These are phyloP conservation scores for Campoplex capitator DNA, from an alignment of 2,888 invertebrate species.

Conservation along the genomic window DNA sequence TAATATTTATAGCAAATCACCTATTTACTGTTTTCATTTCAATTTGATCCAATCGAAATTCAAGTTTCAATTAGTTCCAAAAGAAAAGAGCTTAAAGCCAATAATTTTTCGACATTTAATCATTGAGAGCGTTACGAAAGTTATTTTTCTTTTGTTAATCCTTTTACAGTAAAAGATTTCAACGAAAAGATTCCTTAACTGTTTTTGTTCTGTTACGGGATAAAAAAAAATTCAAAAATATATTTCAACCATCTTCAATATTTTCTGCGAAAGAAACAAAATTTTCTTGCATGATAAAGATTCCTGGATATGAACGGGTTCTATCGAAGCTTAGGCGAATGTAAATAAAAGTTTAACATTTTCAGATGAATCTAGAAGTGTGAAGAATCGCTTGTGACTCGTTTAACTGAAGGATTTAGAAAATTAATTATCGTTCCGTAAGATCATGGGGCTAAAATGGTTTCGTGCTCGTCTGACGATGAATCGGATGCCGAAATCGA, in stretches of 20 bases:
- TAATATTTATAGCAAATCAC: not conserved
- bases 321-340: not conserved
- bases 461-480: constrained; percentile 84
- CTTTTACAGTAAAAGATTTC: too few species aligned
- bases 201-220: not conserved
- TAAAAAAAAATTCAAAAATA: not conserved
- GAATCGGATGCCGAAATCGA: constrained; percentile 60
- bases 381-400: not conserved
- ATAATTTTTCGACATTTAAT: too few species aligned
- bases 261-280: too few species aligned
- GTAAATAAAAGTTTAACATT: not conserved
- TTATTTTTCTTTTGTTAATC: too few species aligned
- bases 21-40: not conserved
- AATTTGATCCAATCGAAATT: not conserved
- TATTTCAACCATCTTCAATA: not conserved
- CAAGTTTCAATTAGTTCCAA: not conserved
- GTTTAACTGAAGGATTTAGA: not conserved
- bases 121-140: too few species aligned
- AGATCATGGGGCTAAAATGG: constrained; percentile 83
- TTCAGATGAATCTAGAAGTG: constrained; percentile 28
- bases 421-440: not conserved
- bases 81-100: not conserved
- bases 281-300: too few species aligned
- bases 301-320: not conserved
- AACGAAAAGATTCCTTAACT: too few species aligned